Percentiles rank a stretch among this genome's conserved stretches.
phyloP scores from a whole-genome alignment of 2,888 invertebrate species.

The Stenotaenia linearis region DNA sequence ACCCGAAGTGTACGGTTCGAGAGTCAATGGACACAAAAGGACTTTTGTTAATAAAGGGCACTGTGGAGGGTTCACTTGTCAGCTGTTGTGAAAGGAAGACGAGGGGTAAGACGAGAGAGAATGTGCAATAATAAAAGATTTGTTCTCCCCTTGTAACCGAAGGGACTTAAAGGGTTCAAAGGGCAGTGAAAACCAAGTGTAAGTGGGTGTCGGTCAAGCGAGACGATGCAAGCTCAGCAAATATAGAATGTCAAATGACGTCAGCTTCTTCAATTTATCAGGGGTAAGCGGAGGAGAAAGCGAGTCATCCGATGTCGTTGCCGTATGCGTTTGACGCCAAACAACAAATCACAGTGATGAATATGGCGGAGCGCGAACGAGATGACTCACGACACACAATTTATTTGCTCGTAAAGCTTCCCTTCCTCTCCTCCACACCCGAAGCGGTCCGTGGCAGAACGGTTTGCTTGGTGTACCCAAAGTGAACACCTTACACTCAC shows the following conservation, averaged over 20 bases:
- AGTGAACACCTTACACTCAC: neutral
- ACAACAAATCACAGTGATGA: slow-evolving; percentile 21
- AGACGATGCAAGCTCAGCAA: slow-evolving; percentile 16
- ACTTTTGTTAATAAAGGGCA: neutral
- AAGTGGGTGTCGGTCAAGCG: slow-evolving; percentile 12
- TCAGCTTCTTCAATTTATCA: neutral
- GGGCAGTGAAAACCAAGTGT: slow-evolving; percentile 1
- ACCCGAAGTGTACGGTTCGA: neutral
- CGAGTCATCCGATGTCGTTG: slow-evolving; percentile 11
- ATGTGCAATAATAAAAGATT: neutral
- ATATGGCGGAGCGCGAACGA: slow-evolving; percentile 10
- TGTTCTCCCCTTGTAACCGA: slow-evolving; percentile 3
- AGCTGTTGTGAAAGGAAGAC: neutral
- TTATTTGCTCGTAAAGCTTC: slow-evolving; percentile 10
- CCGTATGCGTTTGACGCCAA: neutral
- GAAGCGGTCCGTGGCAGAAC: slow-evolving; percentile 2
- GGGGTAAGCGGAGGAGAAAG: neutral
- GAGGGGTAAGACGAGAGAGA: neutral
- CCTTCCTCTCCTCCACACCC: neutral
- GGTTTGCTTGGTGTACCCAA: neutral
- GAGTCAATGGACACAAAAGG: slow-evolving; percentile 6
- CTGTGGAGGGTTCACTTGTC: neutral
- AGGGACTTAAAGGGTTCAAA: neutral
- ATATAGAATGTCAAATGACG: slow-evolving; percentile 24
- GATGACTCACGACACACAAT: slow-evolving; percentile 26